A percentile compares a stretch with the other conserved stretches of the same genome.
These are phyloP conservation scores for Acanthococcus lagerstroemiae DNA, from an alignment of 2,888 invertebrate genomes.

Conservation along the genomic window DNA sequence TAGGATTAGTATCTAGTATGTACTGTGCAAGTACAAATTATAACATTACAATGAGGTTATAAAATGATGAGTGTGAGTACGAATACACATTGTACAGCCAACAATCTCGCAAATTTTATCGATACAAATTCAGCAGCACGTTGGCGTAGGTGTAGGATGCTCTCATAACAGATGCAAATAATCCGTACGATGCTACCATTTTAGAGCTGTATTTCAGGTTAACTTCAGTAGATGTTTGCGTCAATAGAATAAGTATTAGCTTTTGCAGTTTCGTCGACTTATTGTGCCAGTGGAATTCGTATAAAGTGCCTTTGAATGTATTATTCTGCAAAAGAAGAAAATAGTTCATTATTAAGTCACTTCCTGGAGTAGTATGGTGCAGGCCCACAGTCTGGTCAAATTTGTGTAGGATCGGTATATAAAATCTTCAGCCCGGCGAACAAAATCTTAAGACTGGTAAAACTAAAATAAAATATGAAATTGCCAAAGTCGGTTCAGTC, in stretches of 20 bases:
- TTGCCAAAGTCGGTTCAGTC: too few species aligned
- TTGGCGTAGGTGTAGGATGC: constrained; percentile 25
- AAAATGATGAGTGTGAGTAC: too few species aligned
- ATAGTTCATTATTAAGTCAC: not conserved
- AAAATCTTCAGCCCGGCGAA: too few species aligned
- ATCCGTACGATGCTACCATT: constrained; percentile 12
- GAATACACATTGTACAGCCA: too few species aligned
- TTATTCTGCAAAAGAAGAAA: constrained; percentile 12
- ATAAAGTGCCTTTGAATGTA: not conserved
- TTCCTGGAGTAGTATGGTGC: not conserved
- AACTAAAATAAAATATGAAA: too few species aligned
- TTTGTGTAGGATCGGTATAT: too few species aligned
- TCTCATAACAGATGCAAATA: constrained; percentile 12
- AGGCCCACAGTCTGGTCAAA: too few species aligned
- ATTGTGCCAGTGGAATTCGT: constrained; percentile 21
- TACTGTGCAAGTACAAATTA: too few species aligned
- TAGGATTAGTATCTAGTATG: too few species aligned
- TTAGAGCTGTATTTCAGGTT: constrained; percentile 1
- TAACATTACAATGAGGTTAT: too few species aligned
- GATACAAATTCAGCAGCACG: constrained; percentile 15
- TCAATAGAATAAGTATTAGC: not conserved
- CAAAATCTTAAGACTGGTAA: too few species aligned
- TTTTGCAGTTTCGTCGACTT: constrained; percentile 13
- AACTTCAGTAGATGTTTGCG: not conserved
- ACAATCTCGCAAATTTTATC: too few species aligned